Percentiles rank a stretch among this genome's conserved stretches.
phyloP scores from a whole-genome alignment of 2,113 vertebrate genomes.

The human region DNA sequence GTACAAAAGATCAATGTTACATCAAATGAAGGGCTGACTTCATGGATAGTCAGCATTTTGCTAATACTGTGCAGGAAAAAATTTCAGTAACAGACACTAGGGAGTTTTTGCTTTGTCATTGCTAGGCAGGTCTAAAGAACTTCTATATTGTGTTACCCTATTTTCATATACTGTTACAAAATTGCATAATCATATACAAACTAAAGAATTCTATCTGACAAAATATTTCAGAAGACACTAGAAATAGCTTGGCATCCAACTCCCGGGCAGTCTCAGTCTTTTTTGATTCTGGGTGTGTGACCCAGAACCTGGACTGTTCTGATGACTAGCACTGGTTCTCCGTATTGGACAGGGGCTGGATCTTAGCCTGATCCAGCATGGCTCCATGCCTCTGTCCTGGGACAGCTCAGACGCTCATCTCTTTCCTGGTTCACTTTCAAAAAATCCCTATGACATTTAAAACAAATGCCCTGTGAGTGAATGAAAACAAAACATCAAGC shows the following conservation, averaged over 20 bases:
- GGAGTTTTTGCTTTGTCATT: not conserved
- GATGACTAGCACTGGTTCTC: not conserved
- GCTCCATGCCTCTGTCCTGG: not conserved
- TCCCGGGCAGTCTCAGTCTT: not conserved
- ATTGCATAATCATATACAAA: not conserved
- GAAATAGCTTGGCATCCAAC: not conserved
- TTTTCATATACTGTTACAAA: not conserved
- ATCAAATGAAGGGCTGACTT: slow-evolving; percentile 6
- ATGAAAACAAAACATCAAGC: not conserved
- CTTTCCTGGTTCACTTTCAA: not conserved
- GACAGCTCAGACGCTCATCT: not conserved
- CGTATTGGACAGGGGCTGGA: fast-evolving
- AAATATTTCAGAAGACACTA: not conserved
- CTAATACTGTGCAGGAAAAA: not conserved
- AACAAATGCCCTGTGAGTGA: not conserved
- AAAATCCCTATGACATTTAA: not conserved
- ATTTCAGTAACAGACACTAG: not conserved
- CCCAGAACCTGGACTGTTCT: not conserved
- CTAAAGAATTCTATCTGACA: not conserved
- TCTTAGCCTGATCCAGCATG: no score
- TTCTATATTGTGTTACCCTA: not conserved
- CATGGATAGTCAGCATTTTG: not conserved
- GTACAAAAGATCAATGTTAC: not conserved
- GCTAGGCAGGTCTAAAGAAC: not conserved
- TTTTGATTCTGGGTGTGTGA: not conserved